A percentile compares a stretch with the other conserved stretches of the same genome.
These are phyloP conservation scores for Trissoscelio sp. DNA, from an alignment of 2,888 invertebrate genomes.

Conservation along the genomic window DNA sequence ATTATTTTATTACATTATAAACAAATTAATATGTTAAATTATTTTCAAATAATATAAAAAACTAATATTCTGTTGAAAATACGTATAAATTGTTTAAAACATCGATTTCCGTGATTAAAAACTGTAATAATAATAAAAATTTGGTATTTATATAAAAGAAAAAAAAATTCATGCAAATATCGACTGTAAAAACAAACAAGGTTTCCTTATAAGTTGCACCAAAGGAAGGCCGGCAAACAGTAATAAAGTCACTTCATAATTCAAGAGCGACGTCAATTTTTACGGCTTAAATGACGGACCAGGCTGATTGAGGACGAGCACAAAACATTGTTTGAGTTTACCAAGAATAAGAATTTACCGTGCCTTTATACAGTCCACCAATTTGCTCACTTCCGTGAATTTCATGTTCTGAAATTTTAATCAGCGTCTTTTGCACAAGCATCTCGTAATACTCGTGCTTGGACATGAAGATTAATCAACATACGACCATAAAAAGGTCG, in stretches of 20 bases:
- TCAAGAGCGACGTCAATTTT: conserved; percentile 30
- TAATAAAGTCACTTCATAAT: conserved; percentile 46
- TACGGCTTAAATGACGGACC: conserved; percentile 22
- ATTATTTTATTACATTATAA: no score
- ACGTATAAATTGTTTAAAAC: no score
- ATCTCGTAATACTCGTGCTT: conserved; percentile 51
- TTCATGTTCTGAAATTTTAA: conserved; percentile 64
- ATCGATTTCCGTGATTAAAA: no score
- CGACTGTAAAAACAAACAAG: no score
- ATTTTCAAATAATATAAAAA: no score
- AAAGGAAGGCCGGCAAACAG: conserved; percentile 12
- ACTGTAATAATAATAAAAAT: no score
- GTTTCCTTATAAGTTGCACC: neutral
- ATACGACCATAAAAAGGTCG: conserved; percentile 53
- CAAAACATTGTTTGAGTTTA: conserved; percentile 53
- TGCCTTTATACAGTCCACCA: conserved; percentile 24
- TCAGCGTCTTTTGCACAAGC: conserved; percentile 55
- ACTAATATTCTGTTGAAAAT: no score
- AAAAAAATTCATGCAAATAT: no score
- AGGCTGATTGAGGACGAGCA: conserved; percentile 35
- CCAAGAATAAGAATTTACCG: conserved; percentile 42
- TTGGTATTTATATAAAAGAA: no score
- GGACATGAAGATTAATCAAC: conserved; percentile 59
- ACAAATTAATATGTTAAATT: no score
- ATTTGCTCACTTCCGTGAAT: conserved; percentile 47